phyloP scores from a whole-genome alignment of 2,888 invertebrate genomes.

The Sepiola atlantica region DNA sequence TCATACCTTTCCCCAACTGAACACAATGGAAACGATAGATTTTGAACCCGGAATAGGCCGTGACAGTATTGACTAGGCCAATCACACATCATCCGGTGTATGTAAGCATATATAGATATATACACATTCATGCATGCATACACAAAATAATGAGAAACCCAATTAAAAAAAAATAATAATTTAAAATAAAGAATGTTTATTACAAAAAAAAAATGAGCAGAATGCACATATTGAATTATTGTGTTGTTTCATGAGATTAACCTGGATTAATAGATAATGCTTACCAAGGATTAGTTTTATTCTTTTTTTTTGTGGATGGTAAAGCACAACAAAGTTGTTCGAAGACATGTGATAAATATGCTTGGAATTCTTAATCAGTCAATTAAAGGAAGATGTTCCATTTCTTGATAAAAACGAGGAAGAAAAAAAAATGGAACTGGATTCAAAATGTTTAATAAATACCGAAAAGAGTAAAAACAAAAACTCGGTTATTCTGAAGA shows the following conservation, averaged over 20 bases:
- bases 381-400: neutral
- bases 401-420: neutral
- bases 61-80: no score
- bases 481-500: no score
- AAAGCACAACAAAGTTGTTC: neutral
- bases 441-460: neutral
- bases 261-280: constrained; percentile 6
- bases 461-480: neutral
- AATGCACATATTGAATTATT: neutral
- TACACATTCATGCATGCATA: neutral
- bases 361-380: neutral
- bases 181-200: neutral
- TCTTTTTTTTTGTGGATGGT: neutral
- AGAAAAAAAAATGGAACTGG: neutral
- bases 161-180: neutral
- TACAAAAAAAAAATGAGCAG: neutral
- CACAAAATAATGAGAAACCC: neutral
- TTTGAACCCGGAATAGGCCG: no score
- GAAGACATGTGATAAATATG: neutral
- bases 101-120: neutral
- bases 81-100: neutral
- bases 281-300: neutral
- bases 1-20: no score
- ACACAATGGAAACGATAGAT: no score
- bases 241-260: neutral